Percentiles rank a stretch among this genome's conserved stretches.
Evolutionary conservation across 2,888 invertebrate species (phyloP).

Genomic region (Drosophila differens): DNA sequence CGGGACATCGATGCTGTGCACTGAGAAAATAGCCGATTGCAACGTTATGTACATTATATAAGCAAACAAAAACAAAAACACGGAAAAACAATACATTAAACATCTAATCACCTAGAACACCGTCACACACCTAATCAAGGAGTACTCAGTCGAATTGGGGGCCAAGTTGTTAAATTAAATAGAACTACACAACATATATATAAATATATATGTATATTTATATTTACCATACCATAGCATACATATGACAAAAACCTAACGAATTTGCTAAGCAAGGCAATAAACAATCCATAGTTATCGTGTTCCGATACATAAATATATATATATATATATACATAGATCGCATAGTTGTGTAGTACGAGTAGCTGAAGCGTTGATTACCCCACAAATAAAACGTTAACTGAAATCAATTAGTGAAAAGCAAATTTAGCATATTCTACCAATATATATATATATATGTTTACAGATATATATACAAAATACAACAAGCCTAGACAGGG

Average conservation of each 20-base stretch:
- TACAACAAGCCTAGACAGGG: slow-evolving; percentile 39
- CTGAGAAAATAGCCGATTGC: slow-evolving; percentile 83
- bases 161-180: slow-evolving; percentile 67
- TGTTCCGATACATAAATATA: slow-evolving; percentile 33
- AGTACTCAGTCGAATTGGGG: slow-evolving; percentile 65
- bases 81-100: slow-evolving; percentile 20
- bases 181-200: slow-evolving; percentile 45
- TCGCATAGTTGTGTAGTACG: slow-evolving; percentile 32
- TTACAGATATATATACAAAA: slow-evolving; percentile 20
- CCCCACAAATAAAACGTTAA: slow-evolving; percentile 53
- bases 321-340: slow-evolving; percentile 9
- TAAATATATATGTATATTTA: slow-evolving; percentile 25
- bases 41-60: slow-evolving; percentile 54
- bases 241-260: slow-evolving; percentile 65
- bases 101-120: slow-evolving; percentile 24
- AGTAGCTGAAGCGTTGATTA: slow-evolving; percentile 46
- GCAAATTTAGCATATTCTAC: slow-evolving; percentile 55
- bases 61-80: slow-evolving; percentile 29
- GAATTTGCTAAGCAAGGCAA: slow-evolving; percentile 82
- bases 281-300: slow-evolving; percentile 62
- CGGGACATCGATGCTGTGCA: slow-evolving; percentile 94
- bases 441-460: slow-evolving; percentile 25
- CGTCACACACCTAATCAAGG: slow-evolving; percentile 19
- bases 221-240: slow-evolving; percentile 31
- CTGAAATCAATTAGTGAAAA: slow-evolving; percentile 74